These are phyloP conservation scores for Aphodius granarius DNA, from an alignment of 2,888 invertebrate species.

Conservation along the genomic window DNA sequence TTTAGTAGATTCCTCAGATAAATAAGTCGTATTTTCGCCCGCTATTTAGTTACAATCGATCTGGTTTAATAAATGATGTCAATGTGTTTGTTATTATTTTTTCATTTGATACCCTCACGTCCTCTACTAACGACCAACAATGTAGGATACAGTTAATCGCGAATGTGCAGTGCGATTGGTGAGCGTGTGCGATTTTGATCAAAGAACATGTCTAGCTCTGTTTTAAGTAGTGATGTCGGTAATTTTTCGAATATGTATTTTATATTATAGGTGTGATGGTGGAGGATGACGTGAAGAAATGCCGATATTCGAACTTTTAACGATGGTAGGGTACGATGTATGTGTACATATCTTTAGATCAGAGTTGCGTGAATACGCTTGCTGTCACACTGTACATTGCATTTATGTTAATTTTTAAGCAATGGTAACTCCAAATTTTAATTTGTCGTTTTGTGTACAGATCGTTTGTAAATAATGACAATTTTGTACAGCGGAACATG, in stretches of 20 bases:
- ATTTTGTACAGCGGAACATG: not conserved
- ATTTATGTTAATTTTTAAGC: not conserved
- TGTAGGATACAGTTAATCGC: not conserved
- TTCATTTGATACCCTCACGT: not conserved
- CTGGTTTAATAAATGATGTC: not conserved
- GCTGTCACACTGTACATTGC: not conserved
- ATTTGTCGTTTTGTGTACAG: not conserved
- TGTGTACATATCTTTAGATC: not conserved
- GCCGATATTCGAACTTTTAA: not conserved
- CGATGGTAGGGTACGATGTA: not conserved
- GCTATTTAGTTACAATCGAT: slow-evolving; percentile 29
- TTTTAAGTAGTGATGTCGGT: not conserved
- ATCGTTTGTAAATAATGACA: not conserved
- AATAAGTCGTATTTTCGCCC: slow-evolving; percentile 1
- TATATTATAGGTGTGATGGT: not conserved
- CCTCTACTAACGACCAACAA: not conserved
- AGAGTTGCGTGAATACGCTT: not conserved
- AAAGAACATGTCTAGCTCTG: not conserved
- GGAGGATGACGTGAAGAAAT: not conserved
- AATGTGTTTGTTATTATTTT: not conserved
- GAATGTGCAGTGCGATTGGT: not conserved
- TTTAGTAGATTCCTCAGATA: slow-evolving; percentile 24
- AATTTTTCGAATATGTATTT: not conserved
- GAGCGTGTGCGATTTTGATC: not conserved
- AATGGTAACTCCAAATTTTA: not conserved